phyloP scores from a whole-genome alignment of 2,113 vertebrate species.

The Psittacus erithacus region DNA sequence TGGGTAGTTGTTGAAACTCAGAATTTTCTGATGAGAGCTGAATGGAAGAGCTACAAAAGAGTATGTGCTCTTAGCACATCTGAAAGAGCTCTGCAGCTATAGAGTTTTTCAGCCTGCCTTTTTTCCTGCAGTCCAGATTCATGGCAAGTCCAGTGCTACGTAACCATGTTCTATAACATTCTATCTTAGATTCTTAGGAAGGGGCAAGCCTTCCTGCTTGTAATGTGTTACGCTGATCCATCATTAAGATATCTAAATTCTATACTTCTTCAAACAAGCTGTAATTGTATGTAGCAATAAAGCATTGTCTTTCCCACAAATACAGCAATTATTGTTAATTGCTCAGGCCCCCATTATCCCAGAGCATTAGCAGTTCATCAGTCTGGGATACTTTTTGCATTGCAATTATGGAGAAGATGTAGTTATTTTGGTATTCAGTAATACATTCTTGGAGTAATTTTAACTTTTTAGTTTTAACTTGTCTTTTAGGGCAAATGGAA shows the following conservation, averaged over 20 bases:
- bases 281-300: neutral
- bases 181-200: neutral
- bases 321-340: neutral
- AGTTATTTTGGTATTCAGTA: neutral
- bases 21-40: neutral
- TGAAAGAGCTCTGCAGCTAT: neutral
- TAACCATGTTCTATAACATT: neutral
- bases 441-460: neutral
- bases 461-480: neutral
- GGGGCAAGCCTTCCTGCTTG: neutral
- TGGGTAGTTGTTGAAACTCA: neutral
- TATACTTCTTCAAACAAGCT: neutral
- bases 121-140: neutral
- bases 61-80: neutral
- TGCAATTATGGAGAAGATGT: neutral
- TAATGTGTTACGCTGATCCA: neutral
- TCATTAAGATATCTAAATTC: neutral
- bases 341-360: neutral
- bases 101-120: neutral
- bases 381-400: neutral
- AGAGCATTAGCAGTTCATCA: neutral
- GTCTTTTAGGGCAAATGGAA: neutral
- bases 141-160: neutral
- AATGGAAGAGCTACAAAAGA: neutral
- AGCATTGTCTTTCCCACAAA: neutral